Percentiles rank a stretch among this genome's conserved stretches.
phyloP scores from a whole-genome alignment of 1,140 invertebrate species.

The Streblospio benedicti region DNA sequence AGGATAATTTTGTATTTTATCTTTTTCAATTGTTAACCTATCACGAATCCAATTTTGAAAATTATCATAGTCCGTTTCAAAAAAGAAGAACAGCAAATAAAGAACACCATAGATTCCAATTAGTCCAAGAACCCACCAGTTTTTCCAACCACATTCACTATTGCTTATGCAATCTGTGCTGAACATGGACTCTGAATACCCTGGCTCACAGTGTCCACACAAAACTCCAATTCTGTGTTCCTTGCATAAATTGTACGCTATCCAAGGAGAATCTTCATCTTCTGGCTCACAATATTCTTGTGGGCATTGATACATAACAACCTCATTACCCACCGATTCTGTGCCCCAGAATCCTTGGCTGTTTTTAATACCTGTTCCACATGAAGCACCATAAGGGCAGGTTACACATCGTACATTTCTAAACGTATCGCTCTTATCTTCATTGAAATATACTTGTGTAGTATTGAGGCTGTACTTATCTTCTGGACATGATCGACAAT shows the following conservation, averaged over 20 bases:
- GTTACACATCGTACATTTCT: not conserved
- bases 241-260: not conserved
- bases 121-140: not conserved
- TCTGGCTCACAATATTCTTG: not conserved
- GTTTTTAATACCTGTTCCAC: not conserved
- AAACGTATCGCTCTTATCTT: too few relatives aligned
- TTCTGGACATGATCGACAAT: not conserved
- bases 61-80: not conserved
- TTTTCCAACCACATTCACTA: not conserved
- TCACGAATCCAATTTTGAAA: not conserved
- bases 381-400: not conserved
- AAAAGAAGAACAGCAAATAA: not conserved
- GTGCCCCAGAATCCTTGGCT: not conserved
- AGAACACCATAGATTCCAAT: not conserved
- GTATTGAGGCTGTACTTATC: conserved; percentile 3
- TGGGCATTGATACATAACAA: not conserved
- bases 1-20: too few relatives aligned
- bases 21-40: too few relatives aligned
- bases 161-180: not conserved
- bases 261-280: not conserved
- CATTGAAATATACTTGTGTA: not conserved
- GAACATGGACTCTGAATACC: conserved; percentile 1
- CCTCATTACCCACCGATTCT: not conserved
- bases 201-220: not conserved
- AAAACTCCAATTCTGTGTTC: not conserved